Evolutionary conservation across 2,113 vertebrate genomes (phyloP).

Genomic region (Prionailurus bengalensis): DNA sequence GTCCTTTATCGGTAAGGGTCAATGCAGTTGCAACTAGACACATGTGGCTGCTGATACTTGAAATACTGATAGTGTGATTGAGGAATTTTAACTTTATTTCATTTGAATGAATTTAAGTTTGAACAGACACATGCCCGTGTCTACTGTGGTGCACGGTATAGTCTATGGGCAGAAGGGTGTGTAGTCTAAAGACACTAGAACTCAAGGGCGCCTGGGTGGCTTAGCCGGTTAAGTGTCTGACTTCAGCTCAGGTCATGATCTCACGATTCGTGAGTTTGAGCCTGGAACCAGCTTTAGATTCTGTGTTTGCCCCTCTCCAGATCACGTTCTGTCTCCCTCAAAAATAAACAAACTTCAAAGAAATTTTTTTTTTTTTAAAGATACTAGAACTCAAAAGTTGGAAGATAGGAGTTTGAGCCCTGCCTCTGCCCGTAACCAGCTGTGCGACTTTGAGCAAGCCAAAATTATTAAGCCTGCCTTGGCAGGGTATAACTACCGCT

Average conservation of each 20-base stretch:
- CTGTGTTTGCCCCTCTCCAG: too few relatives aligned
- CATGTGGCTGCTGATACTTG: background rate
- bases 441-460: background rate
- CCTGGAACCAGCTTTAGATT: too few relatives aligned
- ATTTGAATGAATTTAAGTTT: background rate
- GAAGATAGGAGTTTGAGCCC: background rate
- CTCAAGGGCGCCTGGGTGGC: too few relatives aligned
- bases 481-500: background rate
- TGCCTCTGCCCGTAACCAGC: background rate
- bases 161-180: background rate
- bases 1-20: fast-evolving
- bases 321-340: too few relatives aligned
- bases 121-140: background rate
- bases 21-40: background rate
- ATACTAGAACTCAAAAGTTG: background rate
- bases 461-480: background rate
- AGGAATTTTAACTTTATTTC: background rate
- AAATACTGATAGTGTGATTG: background rate
- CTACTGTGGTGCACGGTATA: background rate
- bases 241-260: too few relatives aligned
- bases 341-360: too few relatives aligned
- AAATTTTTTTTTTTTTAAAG: background rate
- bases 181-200: background rate
- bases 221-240: too few relatives aligned
- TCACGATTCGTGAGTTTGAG: too few relatives aligned